Evolutionary conservation across 2,888 invertebrate genomes (phyloP).

Genomic region (Linhomoeus sp.): DNA sequence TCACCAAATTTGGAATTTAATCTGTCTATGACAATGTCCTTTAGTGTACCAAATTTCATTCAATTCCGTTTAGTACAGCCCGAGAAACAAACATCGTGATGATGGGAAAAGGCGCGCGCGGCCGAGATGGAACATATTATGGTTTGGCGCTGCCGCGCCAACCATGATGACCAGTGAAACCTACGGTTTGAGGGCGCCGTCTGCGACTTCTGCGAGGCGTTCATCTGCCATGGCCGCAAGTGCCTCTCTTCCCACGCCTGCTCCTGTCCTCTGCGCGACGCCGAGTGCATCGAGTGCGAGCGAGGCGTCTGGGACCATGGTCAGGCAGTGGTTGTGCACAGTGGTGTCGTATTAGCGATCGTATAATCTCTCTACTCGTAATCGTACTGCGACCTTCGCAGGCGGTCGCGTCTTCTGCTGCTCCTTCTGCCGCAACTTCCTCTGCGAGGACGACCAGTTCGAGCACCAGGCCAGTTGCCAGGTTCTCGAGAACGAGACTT

Average conservation of each 20-base stretch:
- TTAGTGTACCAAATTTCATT: too few species aligned
- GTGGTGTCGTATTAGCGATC: not conserved
- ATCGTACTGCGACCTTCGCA: too few species aligned
- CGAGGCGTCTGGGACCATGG: constrained; percentile 89
- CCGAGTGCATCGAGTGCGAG: constrained; percentile 73
- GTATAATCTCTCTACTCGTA: too few species aligned
- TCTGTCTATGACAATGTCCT: too few species aligned
- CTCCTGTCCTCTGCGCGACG: constrained; percentile 66
- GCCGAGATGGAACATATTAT: too few species aligned
- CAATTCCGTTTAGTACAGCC: too few species aligned
- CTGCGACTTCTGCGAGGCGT: constrained; percentile 91
- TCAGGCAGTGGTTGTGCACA: constrained; percentile 9
- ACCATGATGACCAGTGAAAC: too few species aligned
- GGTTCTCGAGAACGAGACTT: constrained; percentile 76
- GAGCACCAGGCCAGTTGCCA: constrained; percentile 94
- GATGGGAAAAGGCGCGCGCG: too few species aligned
- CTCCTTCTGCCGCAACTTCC: constrained; percentile 61
- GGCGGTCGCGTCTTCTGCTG: constrained; percentile 50
- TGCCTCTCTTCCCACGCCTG: constrained; percentile 77
- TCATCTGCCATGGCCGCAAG: constrained; percentile 83
- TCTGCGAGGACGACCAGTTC: constrained; percentile 83
- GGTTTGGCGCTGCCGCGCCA: too few species aligned
- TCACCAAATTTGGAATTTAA: too few species aligned
- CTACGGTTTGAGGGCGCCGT: constrained; percentile 56
- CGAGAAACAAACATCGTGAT: too few species aligned